Evolutionary conservation across 35 echinoderm and acorn worm species (phyloP), one percentile per base, ranked within the genome.

Genomic region (Amphiura filiformis): DNA sequence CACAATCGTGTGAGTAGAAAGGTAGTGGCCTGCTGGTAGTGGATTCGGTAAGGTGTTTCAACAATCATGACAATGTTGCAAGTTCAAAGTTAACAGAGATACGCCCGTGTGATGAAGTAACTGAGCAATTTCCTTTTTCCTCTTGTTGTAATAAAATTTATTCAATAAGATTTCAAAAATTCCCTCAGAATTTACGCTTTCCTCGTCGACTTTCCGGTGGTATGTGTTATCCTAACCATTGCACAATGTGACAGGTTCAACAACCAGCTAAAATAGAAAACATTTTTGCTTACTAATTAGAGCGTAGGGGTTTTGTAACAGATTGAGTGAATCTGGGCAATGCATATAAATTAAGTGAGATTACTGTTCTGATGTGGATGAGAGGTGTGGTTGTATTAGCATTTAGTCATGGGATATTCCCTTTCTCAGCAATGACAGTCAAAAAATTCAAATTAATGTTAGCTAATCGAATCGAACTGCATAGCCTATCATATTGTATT

Each of bases 71-170:
- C n/a, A n/a, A n/a, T n/a, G n/a, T n/a, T n/a, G 61, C 26, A 70
- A 23, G 61, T 70, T 70, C 61, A 70, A 70, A 70, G 61, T 70
- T 70, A 70, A 70, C 61, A 70, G 61, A 26, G 61, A 70, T 70
- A 70, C 61, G 61, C 61, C 61, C 61, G 61, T 70, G 61, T 70
- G 61, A 70, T 70, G 15, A 26, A 70, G 61, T 70, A 70, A 13
- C 17, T 30, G 28, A 30, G 17, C 61, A 70, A 70, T 70, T 70
- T 70, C 61, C 61, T 70, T n/a, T 23, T 70, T 70, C 61, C 61
- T 30, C 61, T 70, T 23, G 11, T 30, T 70, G 4, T 70, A 47
- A 47, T 47, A 47, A 47, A 26, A 70, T 26, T 70, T 26, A 70
- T n/a, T 70, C 61, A 70, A 70, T 70, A n/a, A 30, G n/a, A n/a